Evolutionary conservation across 2,113 vertebrate genomes (phyloP).

Genomic region (Scatophagus argus): DNA sequence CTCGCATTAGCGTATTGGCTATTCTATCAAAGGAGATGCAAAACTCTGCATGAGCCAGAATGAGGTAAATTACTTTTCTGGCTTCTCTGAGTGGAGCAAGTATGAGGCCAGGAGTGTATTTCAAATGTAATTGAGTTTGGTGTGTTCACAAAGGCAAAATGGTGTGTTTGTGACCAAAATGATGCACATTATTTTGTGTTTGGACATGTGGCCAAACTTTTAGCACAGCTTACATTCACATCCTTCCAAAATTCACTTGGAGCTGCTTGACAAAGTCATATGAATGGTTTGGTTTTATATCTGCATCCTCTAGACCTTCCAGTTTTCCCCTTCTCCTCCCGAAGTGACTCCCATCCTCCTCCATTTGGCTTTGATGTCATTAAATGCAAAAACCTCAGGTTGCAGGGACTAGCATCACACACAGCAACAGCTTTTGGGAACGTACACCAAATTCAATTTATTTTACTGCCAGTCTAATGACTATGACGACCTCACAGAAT

Average conservation of each 20-base stretch:
- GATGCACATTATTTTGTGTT: conserved; percentile 18
- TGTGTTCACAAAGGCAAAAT: conserved; percentile 33
- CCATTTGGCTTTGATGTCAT: conserved; percentile 36
- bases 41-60: conserved; percentile 54
- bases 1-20: conserved; percentile 61
- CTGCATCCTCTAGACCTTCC: conserved; percentile 18
- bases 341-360: conserved; percentile 35
- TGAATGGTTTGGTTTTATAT: conserved; percentile 20
- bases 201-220: neutral
- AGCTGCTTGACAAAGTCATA: neutral
- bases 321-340: neutral
- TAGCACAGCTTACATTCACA: neutral
- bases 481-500: conserved; percentile 11
- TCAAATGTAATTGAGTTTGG: conserved; percentile 51
- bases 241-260: conserved; percentile 6
- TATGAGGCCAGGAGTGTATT: conserved; percentile 36
- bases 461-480: conserved; percentile 52
- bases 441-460: conserved; percentile 56
- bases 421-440: conserved; percentile 39
- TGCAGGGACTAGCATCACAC: conserved; percentile 7
- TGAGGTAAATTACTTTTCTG: conserved; percentile 68
- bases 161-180: conserved; percentile 24
- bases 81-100: conserved; percentile 35
- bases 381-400: conserved; percentile 45
- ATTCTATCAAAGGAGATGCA: conserved; percentile 59